Evolutionary conservation across 1,140 invertebrate species (phyloP).

Genomic region (Drosophila orosa): DNA sequence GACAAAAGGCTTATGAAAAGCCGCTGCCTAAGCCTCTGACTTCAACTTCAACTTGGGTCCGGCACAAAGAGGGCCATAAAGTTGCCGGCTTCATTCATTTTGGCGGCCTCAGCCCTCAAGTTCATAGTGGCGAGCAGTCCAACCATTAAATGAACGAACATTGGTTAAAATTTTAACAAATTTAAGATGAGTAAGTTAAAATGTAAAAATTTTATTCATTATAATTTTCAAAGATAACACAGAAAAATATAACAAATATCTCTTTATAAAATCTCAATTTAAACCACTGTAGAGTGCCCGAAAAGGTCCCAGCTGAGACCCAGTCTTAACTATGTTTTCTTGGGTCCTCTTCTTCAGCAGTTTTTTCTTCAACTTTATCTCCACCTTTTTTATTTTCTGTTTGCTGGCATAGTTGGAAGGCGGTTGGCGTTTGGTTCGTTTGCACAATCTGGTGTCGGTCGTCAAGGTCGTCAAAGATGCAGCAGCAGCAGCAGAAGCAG

Average conservation of each 20-base stretch:
- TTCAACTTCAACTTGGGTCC: constrained; percentile 27
- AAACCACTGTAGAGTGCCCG: constrained; percentile 7
- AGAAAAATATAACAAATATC: neutral
- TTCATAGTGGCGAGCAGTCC: constrained; percentile 45
- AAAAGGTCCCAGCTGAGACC: constrained; percentile 33
- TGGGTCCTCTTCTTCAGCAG: constrained; percentile 19
- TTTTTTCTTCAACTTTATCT: constrained; percentile 47
- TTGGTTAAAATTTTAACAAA: neutral
- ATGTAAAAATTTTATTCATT: neutral
- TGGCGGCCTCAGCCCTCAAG: constrained; percentile 47
- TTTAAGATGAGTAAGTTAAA: neutral
- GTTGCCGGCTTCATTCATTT: constrained; percentile 30
- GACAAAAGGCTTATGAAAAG: constrained; percentile 41
- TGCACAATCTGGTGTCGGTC: constrained; percentile 47
- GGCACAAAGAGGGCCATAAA: constrained; percentile 38
- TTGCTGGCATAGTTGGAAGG: constrained; percentile 42
- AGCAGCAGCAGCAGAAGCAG: constrained; percentile 1
- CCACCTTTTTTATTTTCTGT: constrained; percentile 12
- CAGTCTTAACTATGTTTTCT: constrained; percentile 25
- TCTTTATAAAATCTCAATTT: neutral
- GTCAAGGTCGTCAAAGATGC: constrained; percentile 54
- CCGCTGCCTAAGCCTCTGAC: constrained; percentile 11
- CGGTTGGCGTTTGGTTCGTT: constrained; percentile 34
- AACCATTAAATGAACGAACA: constrained; percentile 10
- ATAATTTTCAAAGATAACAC: neutral